phyloP scores from a whole-genome alignment of 1,140 invertebrate species.

The Drosophila orena region DNA sequence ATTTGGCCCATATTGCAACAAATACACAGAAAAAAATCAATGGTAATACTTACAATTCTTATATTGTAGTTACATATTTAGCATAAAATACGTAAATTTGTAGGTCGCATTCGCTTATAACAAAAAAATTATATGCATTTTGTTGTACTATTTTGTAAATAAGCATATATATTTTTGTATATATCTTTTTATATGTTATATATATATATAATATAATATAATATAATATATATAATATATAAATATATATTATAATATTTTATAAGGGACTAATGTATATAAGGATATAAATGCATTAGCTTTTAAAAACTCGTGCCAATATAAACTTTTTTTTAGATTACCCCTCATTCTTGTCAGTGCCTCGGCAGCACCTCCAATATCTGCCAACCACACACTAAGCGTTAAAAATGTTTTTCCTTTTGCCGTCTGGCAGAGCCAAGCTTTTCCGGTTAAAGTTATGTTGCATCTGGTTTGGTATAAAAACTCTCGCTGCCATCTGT shows the following conservation, averaged over 20 bases:
- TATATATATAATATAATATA: no score
- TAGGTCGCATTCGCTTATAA: background rate
- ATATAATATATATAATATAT: no score
- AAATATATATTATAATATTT: no score
- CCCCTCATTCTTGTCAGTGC: background rate
- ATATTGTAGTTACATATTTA: background rate
- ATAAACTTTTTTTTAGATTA: no score
- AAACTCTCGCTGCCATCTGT: constrained; percentile 50
- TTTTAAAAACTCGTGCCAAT: no score
- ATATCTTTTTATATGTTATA: no score
- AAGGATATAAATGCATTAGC: no score
- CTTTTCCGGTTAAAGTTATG: constrained; percentile 52
- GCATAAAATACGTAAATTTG: background rate
- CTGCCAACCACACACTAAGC: constrained; percentile 15
- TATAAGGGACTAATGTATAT: no score
- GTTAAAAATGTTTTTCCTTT: constrained; percentile 46
- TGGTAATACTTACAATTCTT: no score
- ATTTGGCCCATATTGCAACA: constrained; percentile 52
- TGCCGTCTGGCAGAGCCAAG: constrained; percentile 23
- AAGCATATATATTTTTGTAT: no score
- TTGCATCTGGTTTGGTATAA: constrained; percentile 43
- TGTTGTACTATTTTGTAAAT: no score
- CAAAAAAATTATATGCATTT: no score
- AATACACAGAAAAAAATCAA: background rate
- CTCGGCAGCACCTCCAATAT: constrained; percentile 17